Evolutionary conservation across 2,113 vertebrate genomes (phyloP).

Genomic region (Capreolus pygargus): DNA sequence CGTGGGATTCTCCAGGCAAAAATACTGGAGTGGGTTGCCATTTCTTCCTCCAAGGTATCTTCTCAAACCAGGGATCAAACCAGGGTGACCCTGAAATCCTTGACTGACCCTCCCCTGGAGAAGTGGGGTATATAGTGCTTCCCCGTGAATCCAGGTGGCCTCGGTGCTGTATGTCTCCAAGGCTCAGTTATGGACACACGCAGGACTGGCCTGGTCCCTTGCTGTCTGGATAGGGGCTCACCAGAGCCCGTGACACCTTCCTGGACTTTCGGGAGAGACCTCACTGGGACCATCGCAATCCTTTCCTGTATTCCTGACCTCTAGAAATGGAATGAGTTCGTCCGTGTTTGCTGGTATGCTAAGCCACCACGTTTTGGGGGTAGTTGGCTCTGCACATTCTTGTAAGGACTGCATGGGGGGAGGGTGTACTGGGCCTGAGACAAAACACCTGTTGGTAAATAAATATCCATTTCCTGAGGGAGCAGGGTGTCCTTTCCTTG

Average conservation of each 20-base stretch:
- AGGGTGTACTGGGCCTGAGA: too few relatives aligned
- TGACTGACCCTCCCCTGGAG: not conserved
- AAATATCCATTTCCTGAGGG: too few relatives aligned
- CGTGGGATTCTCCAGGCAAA: not conserved
- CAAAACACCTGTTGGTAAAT: not conserved
- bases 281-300: not conserved
- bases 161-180: not conserved
- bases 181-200: too few relatives aligned
- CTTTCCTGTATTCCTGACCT: not conserved
- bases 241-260: too few relatives aligned
- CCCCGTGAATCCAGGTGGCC: rapidly evolving
- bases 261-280: too few relatives aligned
- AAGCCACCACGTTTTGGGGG: not conserved
- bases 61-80: not conserved
- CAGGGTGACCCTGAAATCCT: not conserved
- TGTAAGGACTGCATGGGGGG: rapidly evolving
- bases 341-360: not conserved
- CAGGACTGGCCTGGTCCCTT: rapidly evolving
- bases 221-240: not conserved
- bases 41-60: not conserved
- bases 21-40: not conserved
- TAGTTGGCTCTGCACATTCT: rapidly evolving
- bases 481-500: rapidly evolving
- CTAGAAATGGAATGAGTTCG: rapidly evolving
- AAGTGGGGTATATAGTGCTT: too few relatives aligned